These are phyloP conservation scores for Corythornis cristatus DNA, from an alignment of 2,113 vertebrate genomes.

Conservation along the genomic window DNA sequence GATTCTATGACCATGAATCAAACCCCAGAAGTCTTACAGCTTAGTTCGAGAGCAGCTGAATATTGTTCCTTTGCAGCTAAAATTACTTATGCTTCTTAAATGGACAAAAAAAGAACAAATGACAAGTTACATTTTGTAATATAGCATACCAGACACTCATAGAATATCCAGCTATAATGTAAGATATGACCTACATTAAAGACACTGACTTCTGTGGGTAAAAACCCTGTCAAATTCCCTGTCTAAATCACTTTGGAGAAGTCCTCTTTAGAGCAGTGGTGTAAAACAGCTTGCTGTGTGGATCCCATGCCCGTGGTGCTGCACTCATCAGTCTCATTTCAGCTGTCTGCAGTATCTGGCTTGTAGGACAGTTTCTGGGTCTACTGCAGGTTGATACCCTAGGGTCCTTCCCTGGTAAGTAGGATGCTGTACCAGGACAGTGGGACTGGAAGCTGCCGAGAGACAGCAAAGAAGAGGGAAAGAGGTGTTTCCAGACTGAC, in stretches of 20 bases:
- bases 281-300: accelerated
- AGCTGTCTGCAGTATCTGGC: not conserved
- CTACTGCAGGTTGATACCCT: too few species aligned
- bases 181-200: not conserved
- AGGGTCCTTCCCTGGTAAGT: not conserved
- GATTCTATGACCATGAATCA: not conserved
- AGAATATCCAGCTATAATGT: not conserved
- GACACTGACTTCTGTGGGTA: accelerated
- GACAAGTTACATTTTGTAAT: not conserved
- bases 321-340: not conserved
- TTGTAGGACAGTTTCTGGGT: not conserved
- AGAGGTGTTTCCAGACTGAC: not conserved
- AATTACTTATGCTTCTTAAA: not conserved
- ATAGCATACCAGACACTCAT: not conserved
- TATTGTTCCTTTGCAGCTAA: not conserved
- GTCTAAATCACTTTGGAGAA: not conserved
- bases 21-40: not conserved
- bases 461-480: not conserved
- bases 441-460: not conserved
- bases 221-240: not conserved
- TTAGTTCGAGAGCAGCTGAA: not conserved
- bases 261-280: not conserved
- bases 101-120: not conserved
- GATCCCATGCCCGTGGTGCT: accelerated
- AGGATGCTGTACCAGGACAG: not conserved